phyloP scores from a whole-genome alignment of 2,113 vertebrate species.

The Garra rufa region DNA sequence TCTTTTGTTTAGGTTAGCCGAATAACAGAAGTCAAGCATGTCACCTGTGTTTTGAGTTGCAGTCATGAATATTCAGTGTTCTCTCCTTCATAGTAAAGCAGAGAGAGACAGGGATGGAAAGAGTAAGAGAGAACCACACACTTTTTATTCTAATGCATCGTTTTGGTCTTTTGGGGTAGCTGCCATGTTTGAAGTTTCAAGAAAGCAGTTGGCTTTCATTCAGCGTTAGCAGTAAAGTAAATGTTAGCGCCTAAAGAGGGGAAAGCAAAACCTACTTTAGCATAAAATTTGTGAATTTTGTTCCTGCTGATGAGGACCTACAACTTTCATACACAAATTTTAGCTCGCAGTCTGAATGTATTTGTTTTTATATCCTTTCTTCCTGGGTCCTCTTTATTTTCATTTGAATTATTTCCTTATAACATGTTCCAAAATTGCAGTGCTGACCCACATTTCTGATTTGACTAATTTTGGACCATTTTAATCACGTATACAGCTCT shows the following conservation, averaged over 20 bases:
- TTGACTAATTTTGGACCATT: constrained; percentile 32
- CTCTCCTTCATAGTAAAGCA: constrained; percentile 61
- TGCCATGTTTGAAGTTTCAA: constrained; percentile 63
- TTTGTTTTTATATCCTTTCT: not conserved
- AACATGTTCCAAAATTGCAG: constrained; percentile 23
- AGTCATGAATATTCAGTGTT: constrained; percentile 78
- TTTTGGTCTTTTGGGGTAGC: constrained; percentile 43
- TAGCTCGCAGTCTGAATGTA: not conserved
- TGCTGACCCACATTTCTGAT: constrained; percentile 33
- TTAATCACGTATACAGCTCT: constrained; percentile 30
- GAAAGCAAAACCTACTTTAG: constrained; percentile 14
- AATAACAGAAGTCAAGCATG: constrained; percentile 74
- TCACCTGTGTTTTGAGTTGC: constrained; percentile 72
- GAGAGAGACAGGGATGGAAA: constrained; percentile 1
- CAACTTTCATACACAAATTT: constrained; percentile 14
- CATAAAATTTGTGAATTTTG: constrained; percentile 27
- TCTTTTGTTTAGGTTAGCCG: constrained; percentile 68
- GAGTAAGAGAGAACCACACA: not conserved
- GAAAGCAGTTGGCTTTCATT: constrained; percentile 62
- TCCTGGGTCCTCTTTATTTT: not conserved
- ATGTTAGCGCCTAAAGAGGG: constrained; percentile 2
- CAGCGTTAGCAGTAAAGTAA: constrained; percentile 51
- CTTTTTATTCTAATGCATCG: constrained; percentile 34
- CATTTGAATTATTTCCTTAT: constrained; percentile 6
- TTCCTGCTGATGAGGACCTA: not conserved